Percentiles rank a stretch among this genome's conserved stretches.
Conservation (phyloP, 2,888 invertebrate species). For the Philereme transversata region DNA sequence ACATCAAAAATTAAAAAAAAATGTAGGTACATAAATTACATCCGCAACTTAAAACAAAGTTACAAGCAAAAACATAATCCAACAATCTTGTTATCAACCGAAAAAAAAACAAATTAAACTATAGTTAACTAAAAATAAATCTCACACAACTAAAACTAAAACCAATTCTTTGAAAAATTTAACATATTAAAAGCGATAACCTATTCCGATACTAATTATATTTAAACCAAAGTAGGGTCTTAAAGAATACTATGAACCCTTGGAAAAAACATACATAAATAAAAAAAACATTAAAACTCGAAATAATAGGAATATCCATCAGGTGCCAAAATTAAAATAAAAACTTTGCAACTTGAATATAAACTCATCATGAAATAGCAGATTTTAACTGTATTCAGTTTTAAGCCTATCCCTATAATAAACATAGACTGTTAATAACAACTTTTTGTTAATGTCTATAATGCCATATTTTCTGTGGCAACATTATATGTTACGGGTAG, state of each 20-base stretch:
- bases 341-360: too few species aligned
- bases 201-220: slow-evolving; percentile 11
- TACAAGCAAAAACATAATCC: slow-evolving; percentile 21
- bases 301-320: slow-evolving; percentile 11
- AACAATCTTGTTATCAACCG: slow-evolving; percentile 14
- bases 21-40: slow-evolving; percentile 32
- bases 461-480: too few species aligned
- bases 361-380: too few species aligned
- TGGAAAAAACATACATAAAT: not conserved
- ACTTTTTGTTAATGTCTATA: too few species aligned
- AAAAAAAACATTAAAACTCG: slow-evolving; percentile 18
- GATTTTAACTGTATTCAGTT: too few species aligned
- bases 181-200: slow-evolving; percentile 8
- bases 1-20: slow-evolving; percentile 31
- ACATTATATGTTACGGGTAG: too few species aligned
- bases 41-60: slow-evolving; percentile 20
- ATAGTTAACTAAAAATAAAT: slow-evolving; percentile 21
- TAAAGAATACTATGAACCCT: not conserved
- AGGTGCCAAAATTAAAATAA: slow-evolving; percentile 7
- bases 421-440: too few species aligned
- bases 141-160: slow-evolving; percentile 24
- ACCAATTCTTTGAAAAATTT: slow-evolving; percentile 23
- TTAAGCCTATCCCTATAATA: too few species aligned
- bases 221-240: not conserved
- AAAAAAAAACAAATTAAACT: slow-evolving; percentile 16